A percentile compares a stretch with the other conserved stretches of the same genome.
Conservation (phyloP, 2,113 vertebrate genomes). For the Atrichornis clamosus region DNA sequence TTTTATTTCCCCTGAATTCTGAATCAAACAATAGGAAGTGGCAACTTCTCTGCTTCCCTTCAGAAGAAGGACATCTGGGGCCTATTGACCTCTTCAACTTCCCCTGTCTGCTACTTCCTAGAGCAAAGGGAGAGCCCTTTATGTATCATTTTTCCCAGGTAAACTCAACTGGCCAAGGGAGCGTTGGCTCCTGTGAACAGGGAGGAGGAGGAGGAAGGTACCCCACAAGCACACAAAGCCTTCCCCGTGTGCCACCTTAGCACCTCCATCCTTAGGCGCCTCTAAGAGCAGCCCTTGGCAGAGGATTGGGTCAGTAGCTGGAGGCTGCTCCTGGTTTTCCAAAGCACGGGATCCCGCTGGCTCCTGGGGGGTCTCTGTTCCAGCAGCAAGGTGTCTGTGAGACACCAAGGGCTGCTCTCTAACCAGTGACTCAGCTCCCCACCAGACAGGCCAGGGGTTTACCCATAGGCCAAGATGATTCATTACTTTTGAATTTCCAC, state of each 20-base stretch:
- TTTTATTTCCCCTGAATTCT: background rate
- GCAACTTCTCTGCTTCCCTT: background rate
- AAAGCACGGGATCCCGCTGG: rapidly evolving
- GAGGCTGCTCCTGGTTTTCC: background rate
- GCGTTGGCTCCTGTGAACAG: background rate
- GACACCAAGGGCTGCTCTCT: background rate
- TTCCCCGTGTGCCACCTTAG: background rate
- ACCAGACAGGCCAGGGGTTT: background rate
- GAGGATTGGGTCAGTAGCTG: background rate
- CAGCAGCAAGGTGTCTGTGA: background rate
- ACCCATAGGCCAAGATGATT: background rate
- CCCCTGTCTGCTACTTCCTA: background rate
- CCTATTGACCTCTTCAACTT: background rate
- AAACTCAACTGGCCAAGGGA: rapidly evolving
- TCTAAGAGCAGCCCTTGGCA: background rate
- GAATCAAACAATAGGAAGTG: background rate
- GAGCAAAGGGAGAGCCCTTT: background rate
- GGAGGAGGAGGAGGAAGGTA: background rate
- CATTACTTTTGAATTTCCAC: background rate
- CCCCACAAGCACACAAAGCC: background rate
- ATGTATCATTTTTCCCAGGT: background rate
- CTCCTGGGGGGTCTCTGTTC: background rate
- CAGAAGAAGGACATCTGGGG: background rate
- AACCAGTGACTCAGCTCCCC: background rate
- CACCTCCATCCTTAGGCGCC: background rate